Evolutionary conservation across 1,140 invertebrate genomes (phyloP).

Genomic region (Drosophila ogumai): DNA sequence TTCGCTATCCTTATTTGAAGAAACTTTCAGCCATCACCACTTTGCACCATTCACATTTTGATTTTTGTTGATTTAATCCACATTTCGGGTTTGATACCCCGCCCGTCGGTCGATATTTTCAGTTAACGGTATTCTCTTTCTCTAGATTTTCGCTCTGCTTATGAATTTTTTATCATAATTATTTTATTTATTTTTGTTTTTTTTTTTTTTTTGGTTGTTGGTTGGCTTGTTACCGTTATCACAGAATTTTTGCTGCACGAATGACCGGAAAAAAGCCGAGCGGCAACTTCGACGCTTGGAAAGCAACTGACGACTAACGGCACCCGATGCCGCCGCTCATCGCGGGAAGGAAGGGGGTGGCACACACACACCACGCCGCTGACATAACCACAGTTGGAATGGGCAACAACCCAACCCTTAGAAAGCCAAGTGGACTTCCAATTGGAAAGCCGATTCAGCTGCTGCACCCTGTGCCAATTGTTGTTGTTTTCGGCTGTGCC

Average conservation of each 20-base stretch:
- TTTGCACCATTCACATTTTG: conserved; percentile 57
- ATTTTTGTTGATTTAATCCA: conserved; percentile 35
- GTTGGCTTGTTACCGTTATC: conserved; percentile 62
- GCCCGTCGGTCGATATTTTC: conserved; percentile 13
- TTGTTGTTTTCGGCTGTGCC: conserved; percentile 65
- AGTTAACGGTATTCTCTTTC: conserved; percentile 4
- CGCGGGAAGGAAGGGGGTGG: conserved; percentile 38
- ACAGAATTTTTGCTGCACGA: conserved; percentile 61
- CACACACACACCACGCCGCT: conserved; percentile 42
- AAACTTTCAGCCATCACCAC: conserved; percentile 31
- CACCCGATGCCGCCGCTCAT: conserved; percentile 21
- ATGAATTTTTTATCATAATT: conserved; percentile 1
- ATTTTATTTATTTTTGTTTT: conserved; percentile 4
- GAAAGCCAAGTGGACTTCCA: conserved; percentile 68
- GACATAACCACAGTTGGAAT: conserved; percentile 78
- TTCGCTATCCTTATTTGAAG: conserved; percentile 10
- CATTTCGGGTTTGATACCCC: conserved; percentile 43
- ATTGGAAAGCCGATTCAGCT: conserved; percentile 68
- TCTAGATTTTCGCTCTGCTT: conserved; percentile 2
- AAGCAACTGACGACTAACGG: conserved; percentile 73
- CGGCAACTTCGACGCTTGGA: conserved; percentile 80
- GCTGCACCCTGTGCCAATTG: conserved; percentile 71
- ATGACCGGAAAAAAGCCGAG: conserved; percentile 43
- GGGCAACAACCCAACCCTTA: conserved; percentile 77
- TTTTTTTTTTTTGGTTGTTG: conserved; percentile 3